A percentile compares a stretch with the other conserved stretches of the same genome.
Evolutionary conservation across 2,113 vertebrate genomes (phyloP).

Genomic region (Chionodraco myersi): DNA sequence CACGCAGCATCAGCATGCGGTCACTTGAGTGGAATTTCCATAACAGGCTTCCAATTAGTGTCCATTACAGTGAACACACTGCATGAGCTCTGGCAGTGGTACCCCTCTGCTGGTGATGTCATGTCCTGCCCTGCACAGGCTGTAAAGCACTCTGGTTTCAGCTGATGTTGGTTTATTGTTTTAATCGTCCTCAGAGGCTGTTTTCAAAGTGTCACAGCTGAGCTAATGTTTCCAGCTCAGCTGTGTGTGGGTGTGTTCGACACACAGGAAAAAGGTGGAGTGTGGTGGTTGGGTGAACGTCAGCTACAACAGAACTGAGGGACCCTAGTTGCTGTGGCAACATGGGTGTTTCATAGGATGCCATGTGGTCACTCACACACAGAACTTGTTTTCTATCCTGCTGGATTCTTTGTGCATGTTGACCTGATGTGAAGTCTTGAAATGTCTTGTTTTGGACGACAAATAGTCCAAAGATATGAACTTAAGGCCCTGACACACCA

Average conservation of each 20-base stretch:
- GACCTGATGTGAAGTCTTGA: too few relatives aligned
- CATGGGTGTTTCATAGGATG: conserved; percentile 23
- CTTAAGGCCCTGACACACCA: too few relatives aligned
- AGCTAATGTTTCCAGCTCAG: conserved; percentile 67
- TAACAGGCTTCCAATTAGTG: conserved; percentile 34
- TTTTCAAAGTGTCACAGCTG: conserved; percentile 51
- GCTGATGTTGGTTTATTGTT: conserved; percentile 24
- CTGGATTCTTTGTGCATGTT: not conserved
- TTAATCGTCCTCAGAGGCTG: conserved; percentile 30
- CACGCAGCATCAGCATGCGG: not conserved
- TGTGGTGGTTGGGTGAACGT: conserved; percentile 12
- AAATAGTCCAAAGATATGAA: too few relatives aligned
- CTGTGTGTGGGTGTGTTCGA: not conserved
- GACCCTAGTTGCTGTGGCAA: conserved; percentile 25
- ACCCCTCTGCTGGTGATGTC: conserved; percentile 20
- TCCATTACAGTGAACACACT: conserved; percentile 41
- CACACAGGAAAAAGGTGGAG: conserved; percentile 67
- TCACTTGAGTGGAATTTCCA: conserved; percentile 22
- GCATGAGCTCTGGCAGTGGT: conserved; percentile 29
- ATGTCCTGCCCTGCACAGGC: conserved; percentile 55
- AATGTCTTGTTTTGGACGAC: too few relatives aligned
- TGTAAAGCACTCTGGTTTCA: conserved; percentile 30
- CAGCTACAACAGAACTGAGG: conserved; percentile 31
- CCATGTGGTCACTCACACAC: conserved; percentile 1
- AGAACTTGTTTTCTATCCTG: not conserved